phyloP scores from a whole-genome alignment of 1,140 invertebrate species.

The Cepaea nemoralis region DNA sequence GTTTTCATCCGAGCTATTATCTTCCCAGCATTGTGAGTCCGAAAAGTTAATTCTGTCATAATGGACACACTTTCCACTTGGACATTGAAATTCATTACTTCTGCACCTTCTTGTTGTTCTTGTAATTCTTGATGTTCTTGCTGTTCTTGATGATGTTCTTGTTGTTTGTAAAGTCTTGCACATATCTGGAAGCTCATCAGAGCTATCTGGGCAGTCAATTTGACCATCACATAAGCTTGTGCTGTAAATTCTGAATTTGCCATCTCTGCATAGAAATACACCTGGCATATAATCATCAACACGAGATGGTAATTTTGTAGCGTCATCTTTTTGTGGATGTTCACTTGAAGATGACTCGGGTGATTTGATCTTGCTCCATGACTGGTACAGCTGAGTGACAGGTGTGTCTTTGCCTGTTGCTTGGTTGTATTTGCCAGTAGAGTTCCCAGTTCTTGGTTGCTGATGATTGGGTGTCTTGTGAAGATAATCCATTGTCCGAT shows the following conservation, averaged over 20 bases:
- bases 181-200: neutral
- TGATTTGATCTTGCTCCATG: neutral
- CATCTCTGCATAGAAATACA: neutral
- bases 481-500: neutral
- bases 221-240: neutral
- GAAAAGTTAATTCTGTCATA: neutral
- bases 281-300: neutral
- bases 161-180: neutral
- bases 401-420: neutral
- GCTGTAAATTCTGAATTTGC: neutral
- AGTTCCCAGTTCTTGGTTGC: neutral
- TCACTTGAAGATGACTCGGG: neutral
- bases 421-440: neutral
- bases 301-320: neutral
- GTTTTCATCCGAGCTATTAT: neutral
- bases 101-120: neutral
- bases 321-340: neutral
- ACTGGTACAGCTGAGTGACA: neutral
- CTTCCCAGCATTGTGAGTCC: neutral
- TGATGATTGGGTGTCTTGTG: too few species aligned
- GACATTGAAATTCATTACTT: neutral
- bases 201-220: constrained; percentile 1
- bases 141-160: too few species aligned
- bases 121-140: neutral
- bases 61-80: neutral